Evolutionary conservation across 1,140 invertebrate genomes (phyloP), one percentile per base, ranked within the genome.

Genomic region (Anoplophora glabripennis): DNA sequence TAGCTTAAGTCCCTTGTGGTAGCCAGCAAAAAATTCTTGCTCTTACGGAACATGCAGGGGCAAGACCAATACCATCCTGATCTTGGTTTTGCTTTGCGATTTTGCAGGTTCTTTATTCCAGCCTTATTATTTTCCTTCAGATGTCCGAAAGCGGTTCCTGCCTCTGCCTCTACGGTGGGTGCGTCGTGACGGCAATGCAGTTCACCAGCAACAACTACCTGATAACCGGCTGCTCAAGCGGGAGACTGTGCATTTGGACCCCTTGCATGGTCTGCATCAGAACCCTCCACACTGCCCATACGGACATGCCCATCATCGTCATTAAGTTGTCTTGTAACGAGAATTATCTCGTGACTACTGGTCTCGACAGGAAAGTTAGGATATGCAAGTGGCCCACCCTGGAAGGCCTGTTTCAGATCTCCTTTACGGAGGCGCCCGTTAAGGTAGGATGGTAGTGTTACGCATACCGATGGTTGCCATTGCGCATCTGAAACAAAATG

Each of bases 171-270:
- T 14, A 14, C 1, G 12, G 7, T 3, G 8, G 7, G 3, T 62
- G 60, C n/a, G 15, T 21, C 18, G 34, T 62, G 4, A 46, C 33
- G 4, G 36, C 40, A 2, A 38, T 53, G 3, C 54, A 62, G 17
- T 62, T 54, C 54, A 37, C 55, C 10, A 15, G 7, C n/a, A 3
- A 12, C 8, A 21, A 62, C 10, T 4, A 11, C 14, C 15, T 62
- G 10, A 33, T 62, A 41, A 53, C 60, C 5, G 60, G 60, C n/a
- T 62, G 60, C 45, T 17, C 15, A 9, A 40, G 35, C 11, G 60
- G 60, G 1, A 12, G 18, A 18, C 18, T 62, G 17, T 51, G 21
- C 21, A 10, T 40, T 10, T 53, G 42, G 33, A 18, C 11, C 3
- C 15, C 48, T 5, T 34, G 40, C 7, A 14, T 57, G 14, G 47